A percentile compares a stretch with the other conserved stretches of the same genome.
phyloP scores from a whole-genome alignment of 2,888 invertebrate genomes.

The Nezara viridula region DNA sequence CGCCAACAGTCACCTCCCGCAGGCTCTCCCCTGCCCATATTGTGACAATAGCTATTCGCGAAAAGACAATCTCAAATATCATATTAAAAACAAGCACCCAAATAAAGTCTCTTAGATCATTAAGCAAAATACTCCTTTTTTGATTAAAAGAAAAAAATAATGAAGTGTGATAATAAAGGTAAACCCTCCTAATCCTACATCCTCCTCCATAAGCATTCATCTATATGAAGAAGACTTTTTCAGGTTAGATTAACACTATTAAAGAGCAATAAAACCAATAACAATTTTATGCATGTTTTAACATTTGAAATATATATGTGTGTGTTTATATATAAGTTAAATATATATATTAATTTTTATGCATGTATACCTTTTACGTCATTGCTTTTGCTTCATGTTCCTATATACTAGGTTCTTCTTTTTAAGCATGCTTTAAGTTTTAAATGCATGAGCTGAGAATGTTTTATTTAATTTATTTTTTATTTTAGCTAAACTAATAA shows the following conservation, averaged over 20 bases:
- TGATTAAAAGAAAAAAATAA: constrained; percentile 29
- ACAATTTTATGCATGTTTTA: background rate
- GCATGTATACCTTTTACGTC: constrained; percentile 41
- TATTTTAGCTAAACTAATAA: background rate
- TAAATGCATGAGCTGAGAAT: constrained; percentile 6
- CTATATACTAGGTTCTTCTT: constrained; percentile 24
- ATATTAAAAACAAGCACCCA: constrained; percentile 76
- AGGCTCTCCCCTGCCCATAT: constrained; percentile 72
- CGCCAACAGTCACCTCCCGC: constrained; percentile 65
- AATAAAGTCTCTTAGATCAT: constrained; percentile 16
- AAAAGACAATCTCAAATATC: constrained; percentile 78
- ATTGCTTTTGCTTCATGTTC: constrained; percentile 31
- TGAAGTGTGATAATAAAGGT: constrained; percentile 12
- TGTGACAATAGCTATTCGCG: constrained; percentile 77
- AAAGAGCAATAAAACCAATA: constrained; percentile 4
- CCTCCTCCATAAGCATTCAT: constrained; percentile 28
- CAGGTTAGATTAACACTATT: constrained; percentile 53
- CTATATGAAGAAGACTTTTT: constrained; percentile 41
- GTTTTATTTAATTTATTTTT: background rate
- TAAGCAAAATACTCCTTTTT: background rate
- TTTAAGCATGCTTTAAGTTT: constrained; percentile 37
- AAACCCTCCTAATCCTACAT: constrained; percentile 41
- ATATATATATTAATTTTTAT: constrained; percentile 27
- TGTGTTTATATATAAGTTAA: background rate
- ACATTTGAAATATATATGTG: background rate